Conservation (phyloP, 2,797 vertebrate genomes). For the Benthosema pterotum region DNA sequence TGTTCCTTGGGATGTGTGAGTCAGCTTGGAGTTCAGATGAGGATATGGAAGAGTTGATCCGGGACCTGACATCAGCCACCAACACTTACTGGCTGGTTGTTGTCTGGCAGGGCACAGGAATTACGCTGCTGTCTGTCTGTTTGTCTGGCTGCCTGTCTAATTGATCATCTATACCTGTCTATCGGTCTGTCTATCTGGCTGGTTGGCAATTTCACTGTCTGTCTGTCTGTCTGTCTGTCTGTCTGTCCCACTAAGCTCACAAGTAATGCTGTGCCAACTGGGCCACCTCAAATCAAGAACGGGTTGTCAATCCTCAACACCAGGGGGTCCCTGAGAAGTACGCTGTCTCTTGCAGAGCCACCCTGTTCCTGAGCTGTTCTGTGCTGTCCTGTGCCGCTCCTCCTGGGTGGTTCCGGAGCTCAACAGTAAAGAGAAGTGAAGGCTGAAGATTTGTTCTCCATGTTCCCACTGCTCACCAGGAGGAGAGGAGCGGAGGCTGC, state of each 20-base stretch:
- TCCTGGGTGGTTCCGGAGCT: slow-evolving; percentile 46
- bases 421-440: slow-evolving; percentile 1
- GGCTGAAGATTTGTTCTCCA: slow-evolving; percentile 38
- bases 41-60: slow-evolving; percentile 58
- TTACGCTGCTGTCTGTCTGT: not conserved
- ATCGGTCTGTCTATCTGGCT: slow-evolving; percentile 42
- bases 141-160: not conserved
- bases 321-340: slow-evolving; percentile 35
- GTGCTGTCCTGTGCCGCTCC: slow-evolving; percentile 41
- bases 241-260: slow-evolving; percentile 35
- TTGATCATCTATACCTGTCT: slow-evolving; percentile 18
- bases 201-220: slow-evolving; percentile 30
- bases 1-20: slow-evolving; percentile 49
- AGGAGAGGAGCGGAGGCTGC: slow-evolving; percentile 52
- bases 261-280: slow-evolving; percentile 37
- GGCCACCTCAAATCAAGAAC: slow-evolving; percentile 61
- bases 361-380: slow-evolving; percentile 28
- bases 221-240: slow-evolving; percentile 42
- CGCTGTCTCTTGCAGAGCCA: slow-evolving; percentile 24
- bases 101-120: slow-evolving; percentile 3
- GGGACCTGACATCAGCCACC: slow-evolving; percentile 22
- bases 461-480: slow-evolving; percentile 59
- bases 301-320: slow-evolving; percentile 47
- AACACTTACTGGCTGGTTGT: slow-evolving; percentile 28
- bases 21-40: slow-evolving; percentile 68